Conservation (phyloP, 2,113 vertebrate species). For the Xenopus borealis region DNA sequence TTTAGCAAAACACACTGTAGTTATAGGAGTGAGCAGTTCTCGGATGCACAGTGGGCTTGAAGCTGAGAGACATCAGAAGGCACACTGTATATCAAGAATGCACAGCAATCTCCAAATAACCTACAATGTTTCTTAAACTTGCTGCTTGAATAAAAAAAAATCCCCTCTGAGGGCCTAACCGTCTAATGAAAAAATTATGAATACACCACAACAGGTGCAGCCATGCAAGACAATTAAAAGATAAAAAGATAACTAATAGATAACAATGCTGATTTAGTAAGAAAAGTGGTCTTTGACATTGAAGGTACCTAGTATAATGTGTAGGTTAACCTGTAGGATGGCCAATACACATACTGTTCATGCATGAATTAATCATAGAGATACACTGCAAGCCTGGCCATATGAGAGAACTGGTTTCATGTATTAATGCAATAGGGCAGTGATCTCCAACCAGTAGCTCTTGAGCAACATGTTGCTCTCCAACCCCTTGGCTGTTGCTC, state of each 20-base stretch:
- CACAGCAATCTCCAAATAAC: slow-evolving; percentile 8
- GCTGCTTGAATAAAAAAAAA: background rate
- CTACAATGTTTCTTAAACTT: slow-evolving; percentile 10
- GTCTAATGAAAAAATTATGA: slow-evolving; percentile 15
- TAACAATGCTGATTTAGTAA: background rate
- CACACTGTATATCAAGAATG: background rate
- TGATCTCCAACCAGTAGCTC: no score
- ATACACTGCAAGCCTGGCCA: no score
- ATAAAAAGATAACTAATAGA: slow-evolving; percentile 28
- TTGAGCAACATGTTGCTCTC: no score
- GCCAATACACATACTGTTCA: background rate
- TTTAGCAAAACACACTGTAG: no score
- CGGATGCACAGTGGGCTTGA: background rate
- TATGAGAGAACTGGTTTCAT: no score
- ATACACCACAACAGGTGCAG: background rate
- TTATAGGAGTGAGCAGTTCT: background rate
- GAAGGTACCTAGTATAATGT: background rate
- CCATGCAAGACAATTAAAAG: slow-evolving; percentile 22
- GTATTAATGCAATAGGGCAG: no score
- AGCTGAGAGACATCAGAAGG: background rate
- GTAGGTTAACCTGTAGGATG: background rate
- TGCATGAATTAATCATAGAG: no score
- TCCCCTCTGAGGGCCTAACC: slow-evolving; percentile 13
- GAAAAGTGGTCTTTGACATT: slow-evolving; percentile 14
- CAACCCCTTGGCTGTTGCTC: no score